phyloP scores from a whole-genome alignment of 2,888 invertebrate genomes.

The Phyllotreta cruciferae region DNA sequence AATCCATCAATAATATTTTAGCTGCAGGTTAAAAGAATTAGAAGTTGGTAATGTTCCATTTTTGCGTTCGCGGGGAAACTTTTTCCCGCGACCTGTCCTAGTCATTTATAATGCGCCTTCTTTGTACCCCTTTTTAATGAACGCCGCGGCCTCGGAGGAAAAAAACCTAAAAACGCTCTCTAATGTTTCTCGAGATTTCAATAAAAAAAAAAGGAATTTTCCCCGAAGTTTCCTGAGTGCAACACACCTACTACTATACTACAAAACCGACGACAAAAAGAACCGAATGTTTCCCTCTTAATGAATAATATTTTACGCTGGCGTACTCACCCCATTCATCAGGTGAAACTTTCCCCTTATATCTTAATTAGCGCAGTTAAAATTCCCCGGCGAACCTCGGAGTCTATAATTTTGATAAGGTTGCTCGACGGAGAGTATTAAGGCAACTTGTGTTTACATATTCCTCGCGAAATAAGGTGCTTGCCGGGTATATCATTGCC shows the following conservation, averaged over 20 bases:
- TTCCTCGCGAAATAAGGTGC: constrained; percentile 53
- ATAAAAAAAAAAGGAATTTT: constrained; percentile 28
- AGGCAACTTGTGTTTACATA: constrained; percentile 53
- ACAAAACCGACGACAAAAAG: no score
- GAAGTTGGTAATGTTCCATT: constrained; percentile 50
- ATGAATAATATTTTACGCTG: no score
- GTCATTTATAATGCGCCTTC: constrained; percentile 47
- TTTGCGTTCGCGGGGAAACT: constrained; percentile 41
- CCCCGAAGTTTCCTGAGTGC: constrained; percentile 27
- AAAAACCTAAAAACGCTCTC: constrained; percentile 41
- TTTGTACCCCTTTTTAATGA: constrained; percentile 36
- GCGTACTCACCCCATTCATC: constrained; percentile 30
- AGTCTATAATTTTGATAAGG: constrained; percentile 53
- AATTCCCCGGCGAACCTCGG: constrained; percentile 50
- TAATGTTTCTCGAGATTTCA: constrained; percentile 34
- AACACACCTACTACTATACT: background rate
- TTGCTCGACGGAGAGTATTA: constrained; percentile 43
- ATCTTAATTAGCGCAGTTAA: constrained; percentile 50
- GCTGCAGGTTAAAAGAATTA: constrained; percentile 54
- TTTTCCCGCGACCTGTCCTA: constrained; percentile 48
- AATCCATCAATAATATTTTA: constrained; percentile 54
- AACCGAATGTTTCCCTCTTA: no score
- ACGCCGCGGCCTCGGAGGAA: constrained; percentile 33
- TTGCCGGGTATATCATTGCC: constrained; percentile 15
- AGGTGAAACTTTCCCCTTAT: constrained; percentile 44